Base-by-base conservation (phyloP, 2,113 vertebrate genomes). In the Callorhinus ursinus region DNA sequence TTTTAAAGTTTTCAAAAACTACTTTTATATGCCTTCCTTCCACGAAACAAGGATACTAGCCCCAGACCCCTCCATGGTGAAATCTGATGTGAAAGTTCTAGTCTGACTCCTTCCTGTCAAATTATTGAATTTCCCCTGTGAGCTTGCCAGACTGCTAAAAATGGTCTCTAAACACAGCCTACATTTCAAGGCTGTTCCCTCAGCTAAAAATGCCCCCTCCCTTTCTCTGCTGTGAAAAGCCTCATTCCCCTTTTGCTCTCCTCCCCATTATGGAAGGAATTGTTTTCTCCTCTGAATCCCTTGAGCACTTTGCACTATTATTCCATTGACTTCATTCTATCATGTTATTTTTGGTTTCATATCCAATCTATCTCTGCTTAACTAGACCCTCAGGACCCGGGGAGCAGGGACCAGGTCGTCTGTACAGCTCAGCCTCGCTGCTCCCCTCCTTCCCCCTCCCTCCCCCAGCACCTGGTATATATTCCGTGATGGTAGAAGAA, bases 301-400 rank as follows among this genome's bases (percentile, higher is more conserved):
- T 39, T 69, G 80, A 85, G 69, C 33, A 33, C 22, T 46, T 69
- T 42, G 65, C n/a, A 57, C 14, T 81, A n/a, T 93, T 31, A 61
- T 57, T 94, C 74, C 42, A 31, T 21, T 72, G 88, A 77, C 65
- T 84, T 97, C 85, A 61, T 72, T 82, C 87, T 46, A 2, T 82
- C 24, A 16, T 84, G 39, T 93, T 91, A 80, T 57, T 91, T 81
- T 77, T 69, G 79, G 33, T 81, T 93, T 93, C 18, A 5, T 76
- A 69, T 69, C 49, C 21, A 42, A 28, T 36, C 33, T 26, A 2
- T 87, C 24, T 69, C 46, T 84, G 59, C 61, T 94, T 67, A 28
- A 31, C 82, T 42, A 72, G 72, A 69, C 36, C 74, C 84, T 86
- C 7, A 18, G 90, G 63, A 49, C 36, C 88, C 51, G 65, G 63